Evolutionary conservation across 2,888 invertebrate genomes (phyloP), one percentile per base, ranked within the genome.

Genomic region (Cantharis lateralis): DNA sequence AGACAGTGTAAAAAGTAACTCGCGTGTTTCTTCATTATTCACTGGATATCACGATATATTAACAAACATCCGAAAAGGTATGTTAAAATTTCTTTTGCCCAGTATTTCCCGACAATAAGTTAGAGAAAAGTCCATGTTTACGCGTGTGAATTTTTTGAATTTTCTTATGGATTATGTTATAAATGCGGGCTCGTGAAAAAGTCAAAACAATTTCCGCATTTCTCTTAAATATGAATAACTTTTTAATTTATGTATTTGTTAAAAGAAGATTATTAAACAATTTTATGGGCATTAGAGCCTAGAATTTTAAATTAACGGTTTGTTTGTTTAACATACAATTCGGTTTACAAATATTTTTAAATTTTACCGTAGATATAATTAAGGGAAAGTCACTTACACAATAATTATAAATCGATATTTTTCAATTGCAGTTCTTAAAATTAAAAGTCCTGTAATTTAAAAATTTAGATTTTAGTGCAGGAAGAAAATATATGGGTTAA

Each of bases 1-100:
- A 72, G 70, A 68, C 74, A 15, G 70, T 72, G 78, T 16, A 61
- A 62, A 76, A 72, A 76, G 66, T 20, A 32, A 66, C 62, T 32
- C 75, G 63, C 68, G 70, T 70, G 48, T 48, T 48, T 48, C n/a
- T 48, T 48, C 48, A 48, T 4, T 48, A 48, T 48, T 48, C 5
- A 48, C 7, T 48, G 48, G 48, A 48, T 48, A 48, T 48, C 48
- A 48, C 48, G 48, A 48, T 48, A 48, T 13, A n/a, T 7, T 13
- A 48, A n/a, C 48, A 48, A 48, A n/a, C n/a, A 5, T 7, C n/a
- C n/a, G n/a, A n/a, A 48, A 48, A 48, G 48, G 48, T 48, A 48
- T n/a, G 48, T n/a, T 48, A n/a, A n/a, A 7, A n/a, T 48, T 48
- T 48, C 7, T 48, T 28, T n/a, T n/a, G 2, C n/a, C 48, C n/a